phyloP scores from a whole-genome alignment of 2,113 vertebrate genomes.

The Apteryx mantelli region DNA sequence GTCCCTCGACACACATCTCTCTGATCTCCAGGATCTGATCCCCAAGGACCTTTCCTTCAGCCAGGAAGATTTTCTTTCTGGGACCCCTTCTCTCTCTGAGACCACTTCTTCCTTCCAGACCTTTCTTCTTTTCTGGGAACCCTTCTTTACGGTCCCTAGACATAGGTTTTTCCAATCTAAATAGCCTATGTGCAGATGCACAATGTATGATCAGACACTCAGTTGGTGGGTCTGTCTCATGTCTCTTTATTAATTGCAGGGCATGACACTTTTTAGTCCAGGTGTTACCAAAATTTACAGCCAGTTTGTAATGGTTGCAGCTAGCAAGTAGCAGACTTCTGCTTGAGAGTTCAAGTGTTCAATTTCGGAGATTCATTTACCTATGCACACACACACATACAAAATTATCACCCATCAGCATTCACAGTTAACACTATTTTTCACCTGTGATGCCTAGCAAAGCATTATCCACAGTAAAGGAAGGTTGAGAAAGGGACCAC shows the following conservation, averaged over 20 bases:
- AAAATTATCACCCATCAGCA: background rate
- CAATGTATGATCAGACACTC: background rate
- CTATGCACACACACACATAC: no score
- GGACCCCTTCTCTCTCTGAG: background rate
- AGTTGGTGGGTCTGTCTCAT: fast-evolving
- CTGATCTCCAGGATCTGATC: background rate
- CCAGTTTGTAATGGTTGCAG: background rate
- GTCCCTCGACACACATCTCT: background rate
- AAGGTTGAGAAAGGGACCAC: background rate
- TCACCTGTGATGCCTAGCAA: background rate
- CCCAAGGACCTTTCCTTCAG: background rate
- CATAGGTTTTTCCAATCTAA: background rate
- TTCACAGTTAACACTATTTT: background rate
- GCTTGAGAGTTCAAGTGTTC: background rate
- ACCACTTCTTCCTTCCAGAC: background rate
- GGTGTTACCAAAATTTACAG: background rate
- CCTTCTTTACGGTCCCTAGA: fast-evolving
- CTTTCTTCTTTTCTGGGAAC: background rate
- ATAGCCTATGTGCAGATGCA: background rate
- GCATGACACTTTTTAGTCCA: background rate
- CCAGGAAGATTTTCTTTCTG: background rate
- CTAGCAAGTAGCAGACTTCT: background rate
- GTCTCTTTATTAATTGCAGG: background rate
- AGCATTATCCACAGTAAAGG: background rate
- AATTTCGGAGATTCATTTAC: background rate